Percentiles rank a stretch among this genome's conserved stretches.
Evolutionary conservation across 2,797 vertebrate species (phyloP).

Genomic region (Chiloscyllium punctatum): DNA sequence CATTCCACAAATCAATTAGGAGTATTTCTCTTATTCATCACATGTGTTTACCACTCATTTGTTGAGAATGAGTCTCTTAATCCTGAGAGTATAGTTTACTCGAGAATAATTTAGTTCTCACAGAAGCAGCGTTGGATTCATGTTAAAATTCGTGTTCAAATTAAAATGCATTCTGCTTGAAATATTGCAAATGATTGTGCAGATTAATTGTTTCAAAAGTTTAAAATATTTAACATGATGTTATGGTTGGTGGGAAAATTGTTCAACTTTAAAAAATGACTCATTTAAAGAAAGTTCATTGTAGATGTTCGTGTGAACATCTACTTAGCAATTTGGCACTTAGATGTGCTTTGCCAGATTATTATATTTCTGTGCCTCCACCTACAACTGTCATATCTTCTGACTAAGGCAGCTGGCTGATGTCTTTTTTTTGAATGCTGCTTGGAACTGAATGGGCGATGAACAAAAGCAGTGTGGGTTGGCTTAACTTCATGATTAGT

Average conservation of each 20-base stretch:
- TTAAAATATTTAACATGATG: neutral
- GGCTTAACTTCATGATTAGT: neutral
- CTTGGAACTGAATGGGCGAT: neutral
- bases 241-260: neutral
- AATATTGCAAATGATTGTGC: neutral
- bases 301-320: neutral
- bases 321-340: neutral
- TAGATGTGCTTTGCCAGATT: neutral
- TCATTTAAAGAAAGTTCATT: neutral
- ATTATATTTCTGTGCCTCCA: neutral
- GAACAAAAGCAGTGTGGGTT: slow-evolving; percentile 6
- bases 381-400: neutral
- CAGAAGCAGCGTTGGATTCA: neutral
- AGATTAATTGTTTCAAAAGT: slow-evolving; percentile 10
- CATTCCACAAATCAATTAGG: too few relatives aligned
- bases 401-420: neutral
- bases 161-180: neutral
- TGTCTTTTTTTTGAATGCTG: neutral
- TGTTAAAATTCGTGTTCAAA: neutral
- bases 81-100: neutral
- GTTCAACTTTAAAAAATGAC: neutral
- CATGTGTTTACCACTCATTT: neutral
- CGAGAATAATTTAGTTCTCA: neutral
- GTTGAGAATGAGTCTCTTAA: neutral
- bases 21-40: neutral